A percentile compares a stretch with the other conserved stretches of the same genome.
phyloP scores from a whole-genome alignment of 1,140 invertebrate species.

The Lutraria rhynchaena region DNA sequence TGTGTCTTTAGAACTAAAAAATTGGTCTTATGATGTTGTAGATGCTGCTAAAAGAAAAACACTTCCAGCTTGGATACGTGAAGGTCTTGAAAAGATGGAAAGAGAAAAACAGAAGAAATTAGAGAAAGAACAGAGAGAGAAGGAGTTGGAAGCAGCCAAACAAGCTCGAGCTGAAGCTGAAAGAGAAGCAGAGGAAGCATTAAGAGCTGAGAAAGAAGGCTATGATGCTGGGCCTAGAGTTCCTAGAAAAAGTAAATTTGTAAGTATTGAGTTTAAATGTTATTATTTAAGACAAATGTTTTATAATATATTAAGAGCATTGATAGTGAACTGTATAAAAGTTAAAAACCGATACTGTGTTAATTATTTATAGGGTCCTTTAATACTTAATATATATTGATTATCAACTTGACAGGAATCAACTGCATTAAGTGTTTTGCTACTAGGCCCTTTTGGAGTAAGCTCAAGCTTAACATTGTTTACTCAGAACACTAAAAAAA shows the following conservation, averaged over 20 bases:
- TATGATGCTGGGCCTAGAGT: conserved; percentile 82
- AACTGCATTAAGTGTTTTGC: no score
- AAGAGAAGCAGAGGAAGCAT: conserved; percentile 85
- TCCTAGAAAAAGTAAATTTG: conserved; percentile 91
- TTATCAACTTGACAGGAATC: no score
- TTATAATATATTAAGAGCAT: no score
- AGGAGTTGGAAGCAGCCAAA: conserved; percentile 68
- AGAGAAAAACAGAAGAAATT: conserved; percentile 94
- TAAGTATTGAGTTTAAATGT: conserved; percentile 84
- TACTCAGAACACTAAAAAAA: no score
- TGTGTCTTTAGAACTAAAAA: no score
- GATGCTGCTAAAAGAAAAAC: conserved; percentile 95
- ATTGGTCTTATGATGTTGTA: conserved; percentile 67
- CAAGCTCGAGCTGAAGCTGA: conserved; percentile 72
- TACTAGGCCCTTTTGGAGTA: no score
- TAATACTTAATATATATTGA: no score
- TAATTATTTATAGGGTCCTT: no score
- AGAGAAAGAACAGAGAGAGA: conserved; percentile 84
- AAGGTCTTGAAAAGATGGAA: conserved; percentile 99
- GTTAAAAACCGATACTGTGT: no score
- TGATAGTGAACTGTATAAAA: no score
- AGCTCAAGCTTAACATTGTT: no score
- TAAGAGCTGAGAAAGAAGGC: conserved; percentile 83
- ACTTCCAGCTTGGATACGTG: conserved; percentile 97
- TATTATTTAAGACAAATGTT: no score